Base-by-base conservation (phyloP, 2,888 invertebrate species). In the Thereva nobilitata region DNA sequence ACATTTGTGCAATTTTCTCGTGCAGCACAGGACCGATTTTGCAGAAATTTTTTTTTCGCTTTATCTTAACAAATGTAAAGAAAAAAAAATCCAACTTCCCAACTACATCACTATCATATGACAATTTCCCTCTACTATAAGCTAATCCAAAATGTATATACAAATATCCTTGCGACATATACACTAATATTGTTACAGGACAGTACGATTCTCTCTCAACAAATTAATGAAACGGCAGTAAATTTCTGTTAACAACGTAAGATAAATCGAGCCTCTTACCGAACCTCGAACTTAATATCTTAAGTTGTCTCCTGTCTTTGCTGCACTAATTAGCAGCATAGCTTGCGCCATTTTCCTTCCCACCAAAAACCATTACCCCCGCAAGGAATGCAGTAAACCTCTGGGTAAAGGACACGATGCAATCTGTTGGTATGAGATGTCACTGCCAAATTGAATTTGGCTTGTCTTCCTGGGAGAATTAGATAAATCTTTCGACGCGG, bases 271-370 rank as follows among this genome's bases (percentile, higher is more conserved):
- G 49, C 41, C n/a, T 41, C 41, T 40, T 50, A 50, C 40, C 61
- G 50, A 42, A 50, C 50, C 50, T 61, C 50, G 50, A 41, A 49
- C 61, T 50, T 61, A 49, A 61, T 61, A 49, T 61, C 49, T 61
- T 61, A 61, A 61, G 50, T 61, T 61, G 61, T 61, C 61, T 61
- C 42, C 61, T 61, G 41, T 50, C 49, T 34, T 61, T 50, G 50
- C 50, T 61, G n/a, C 50, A 50, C 61, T 61, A 61, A 61, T 61
- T 61, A 61, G 61, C 50, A 50, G 50, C 61, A 61, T 50, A 41
- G 55, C 41, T 41, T 10, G 35, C 7, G 7, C 35, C 5, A n/a
- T 12, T 23, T n/a, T n/a, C n/a, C 23, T n/a, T 1, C 38, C 37
- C 37, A 5, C 3, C n/a, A 38, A 7, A 4, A 7, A 4, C 34